Base-by-base conservation (phyloP, 2,113 vertebrate species). In the Hassar affinis region DNA sequence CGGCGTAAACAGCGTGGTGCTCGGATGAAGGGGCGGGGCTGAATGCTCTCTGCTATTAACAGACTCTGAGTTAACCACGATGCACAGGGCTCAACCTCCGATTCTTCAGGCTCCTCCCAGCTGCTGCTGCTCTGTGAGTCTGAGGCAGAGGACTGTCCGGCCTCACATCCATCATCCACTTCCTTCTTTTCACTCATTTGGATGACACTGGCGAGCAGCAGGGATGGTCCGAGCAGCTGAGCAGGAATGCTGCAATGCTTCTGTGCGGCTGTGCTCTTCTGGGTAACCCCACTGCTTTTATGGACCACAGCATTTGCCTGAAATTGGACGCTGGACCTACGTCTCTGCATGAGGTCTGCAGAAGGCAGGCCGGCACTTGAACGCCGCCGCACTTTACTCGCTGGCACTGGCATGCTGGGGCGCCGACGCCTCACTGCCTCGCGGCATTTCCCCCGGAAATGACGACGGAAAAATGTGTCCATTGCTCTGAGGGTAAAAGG, bases 381-480 rank as follows among this genome's bases (percentile, higher is more conserved):
- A 75, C 94, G 95, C 1, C 95, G 94, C 75, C 96, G 90, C 22
- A 93, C 96, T 93, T 97, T 97, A 87, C 96, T 92, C 0, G 93
- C 92, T 77, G 95, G 94, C 85, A 97, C 88, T 0, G 95, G 90
- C 78, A 94, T 86, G 0, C 81, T 33, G 7, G 81, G 76, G 0
- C 92, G 90, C 79, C 81, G 49, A 2, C 81, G 81, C 74, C 85
- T 42, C 83, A 45, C 38, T 77, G 45, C 82, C 75, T 85, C 78
- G 72, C 79, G 85, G 0, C 76, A 45, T 84, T 95, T 94, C 89
- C 88, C 35, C 79, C 90, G 90, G 61, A 98, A 98, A 84, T 95
- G 97, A 49, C 93, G 94, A 80, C 93, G 94, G 87, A 98, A 96
- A 91, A 98, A 98, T 49, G 92, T 93, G 85, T 97, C 96, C 97